Base-by-base conservation (phyloP, 2,113 vertebrate genomes). In the Ursus arctos region DNA sequence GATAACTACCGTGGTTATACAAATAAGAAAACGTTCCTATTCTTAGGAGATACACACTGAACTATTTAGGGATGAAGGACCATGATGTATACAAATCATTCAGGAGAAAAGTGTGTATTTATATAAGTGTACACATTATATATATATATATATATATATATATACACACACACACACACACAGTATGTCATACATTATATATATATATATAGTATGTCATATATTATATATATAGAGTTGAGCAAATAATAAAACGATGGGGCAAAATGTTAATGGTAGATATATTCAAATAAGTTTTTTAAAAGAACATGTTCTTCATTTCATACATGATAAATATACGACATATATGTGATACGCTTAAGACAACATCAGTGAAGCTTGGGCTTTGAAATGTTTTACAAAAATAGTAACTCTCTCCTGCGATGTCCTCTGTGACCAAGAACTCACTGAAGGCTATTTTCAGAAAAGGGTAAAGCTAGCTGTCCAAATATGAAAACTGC, bases 381-480 rank as follows among this genome's bases (percentile, higher is more conserved):
- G 6, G 2, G 40, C 53, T 94, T 93, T 65, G 63, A 43, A 59
- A 67, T 77, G 14, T 69, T 84, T 76, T 76, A 26, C 40, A 51
- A 65, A 96, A 93, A 83, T 7, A 71, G 61, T 83, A 47, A 93
- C 31, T 93, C 57, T 93, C 43, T 88, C 43, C 51, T 61, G 10
- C 31, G 14, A 93, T 53, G 12, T 76, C 24, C 31, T 83, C 28
- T 91, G 19, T 89, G n/a, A 87, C 31, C 4, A 61, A 86, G 13
- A 95, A 77, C 28, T 93, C 31, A 88, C 18, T 40, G 76, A 90
- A 96, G 11, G 19, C 36, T 76, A 57, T 74, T 53, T 49, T 22
- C 93, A 36, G 53, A 82, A 97, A 57, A 91, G 31, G 18, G 22
- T 36, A 88, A 88, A 81, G 40, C 14, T 71, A 93, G 84, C 4